Evolutionary conservation across 92 coral and sea anemone genomes (phyloP), one percentile per base, ranked within the genome.

Genomic region (Metridium senile): DNA sequence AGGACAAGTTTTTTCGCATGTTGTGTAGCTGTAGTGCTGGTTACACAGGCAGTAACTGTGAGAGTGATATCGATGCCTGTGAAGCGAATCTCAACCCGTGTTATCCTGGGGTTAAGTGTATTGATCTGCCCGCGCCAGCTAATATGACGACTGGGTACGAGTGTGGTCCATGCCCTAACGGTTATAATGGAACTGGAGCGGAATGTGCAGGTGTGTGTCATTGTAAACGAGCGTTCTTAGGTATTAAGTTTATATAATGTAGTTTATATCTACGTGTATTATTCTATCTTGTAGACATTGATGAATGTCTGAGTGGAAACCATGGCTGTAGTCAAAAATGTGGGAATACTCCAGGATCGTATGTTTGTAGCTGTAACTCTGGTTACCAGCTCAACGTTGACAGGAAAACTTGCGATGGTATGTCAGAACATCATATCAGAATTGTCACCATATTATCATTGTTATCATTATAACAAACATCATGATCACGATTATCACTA

Each of bases 91-190:
- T 89, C 17, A 81, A 87, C 70, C 93, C 91, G 56, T 91, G 97
- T 66, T 84, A 91, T 65, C 86, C 83, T 66, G 85, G 89, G 29
- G 97, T 89, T 17, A 32, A 18, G 11, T 91, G 97, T 68, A 68
- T 27, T 47, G 92, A 91, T 74, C 65, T 81, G 35, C 87, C 87
- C 4, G 65, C 92, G 13, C 92, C 92, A 17, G 88, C 92, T 28
- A 79, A 84, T 64, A 62, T 62, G 33, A 73, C 67, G 21, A 74
- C 83, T 23, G 90, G 88, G 7, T 91, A 85, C 76, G 83, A 61
- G 39, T 91, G 97, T 72, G 97, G 91, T 0, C 81, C 88, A 0
- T 91, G 97, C 73, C 97, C 97, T 0, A 19, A 58, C 0, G 93
- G 97, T 17, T 88, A 74, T 66, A 71, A 76, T 19, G 93, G 97